Conservation (phyloP, 2,797 vertebrate species). For the Anolis apletophallus region DNA sequence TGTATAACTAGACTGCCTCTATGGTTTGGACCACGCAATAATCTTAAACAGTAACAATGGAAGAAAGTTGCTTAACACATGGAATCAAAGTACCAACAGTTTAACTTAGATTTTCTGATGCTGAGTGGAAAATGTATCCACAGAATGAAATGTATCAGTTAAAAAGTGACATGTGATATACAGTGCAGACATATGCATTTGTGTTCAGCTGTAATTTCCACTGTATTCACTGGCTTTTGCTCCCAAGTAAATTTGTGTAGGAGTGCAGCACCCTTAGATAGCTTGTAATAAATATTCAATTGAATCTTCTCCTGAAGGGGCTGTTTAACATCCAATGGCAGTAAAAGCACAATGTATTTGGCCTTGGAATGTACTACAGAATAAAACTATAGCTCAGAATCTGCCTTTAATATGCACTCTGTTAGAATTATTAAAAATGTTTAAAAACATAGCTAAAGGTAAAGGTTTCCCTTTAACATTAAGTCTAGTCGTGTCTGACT, state of each 20-base stretch:
- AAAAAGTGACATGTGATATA: not conserved
- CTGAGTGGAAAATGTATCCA: conserved; percentile 28
- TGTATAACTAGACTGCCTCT: not conserved
- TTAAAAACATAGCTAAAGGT: not conserved
- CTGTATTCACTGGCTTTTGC: not conserved
- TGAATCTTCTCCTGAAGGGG: not conserved
- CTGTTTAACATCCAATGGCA: not conserved
- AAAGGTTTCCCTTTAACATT: too few relatives aligned
- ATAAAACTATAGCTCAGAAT: not conserved
- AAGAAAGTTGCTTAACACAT: not conserved
- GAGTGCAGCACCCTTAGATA: not conserved
- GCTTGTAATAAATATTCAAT: not conserved
- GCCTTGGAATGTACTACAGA: not conserved
- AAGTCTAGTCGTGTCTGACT: too few relatives aligned
- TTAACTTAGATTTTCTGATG: conserved; percentile 19
- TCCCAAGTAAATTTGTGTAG: not conserved
- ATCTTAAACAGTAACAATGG: conserved; percentile 12
- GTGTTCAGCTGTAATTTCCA: not conserved
- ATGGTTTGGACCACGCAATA: conserved; percentile 1
- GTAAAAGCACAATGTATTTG: not conserved
- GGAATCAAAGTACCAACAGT: conserved; percentile 23
- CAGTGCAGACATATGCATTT: not conserved
- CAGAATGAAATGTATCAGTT: not conserved
- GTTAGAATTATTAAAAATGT: not conserved
- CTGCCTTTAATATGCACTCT: not conserved